Conservation (phyloP, 2,797 vertebrate genomes). For the Propithecus perrieri region DNA sequence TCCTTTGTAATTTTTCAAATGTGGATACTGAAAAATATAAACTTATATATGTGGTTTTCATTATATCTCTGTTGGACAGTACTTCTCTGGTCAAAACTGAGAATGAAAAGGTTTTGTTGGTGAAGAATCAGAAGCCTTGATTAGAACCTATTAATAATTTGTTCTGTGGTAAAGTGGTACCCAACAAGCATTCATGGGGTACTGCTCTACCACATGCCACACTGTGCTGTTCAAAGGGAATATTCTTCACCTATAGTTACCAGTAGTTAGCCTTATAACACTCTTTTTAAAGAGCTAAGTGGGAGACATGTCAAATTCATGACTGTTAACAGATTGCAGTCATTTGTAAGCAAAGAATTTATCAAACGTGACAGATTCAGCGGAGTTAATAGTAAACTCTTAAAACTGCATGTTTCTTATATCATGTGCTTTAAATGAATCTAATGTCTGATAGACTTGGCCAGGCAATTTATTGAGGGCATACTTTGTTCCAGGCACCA, state of each 20-base stretch:
- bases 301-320: not conserved
- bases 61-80: not conserved
- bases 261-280: not conserved
- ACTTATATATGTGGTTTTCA: not conserved
- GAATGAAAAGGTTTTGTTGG: not conserved
- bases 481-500: not conserved
- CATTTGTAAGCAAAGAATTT: conserved; percentile 31
- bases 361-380: conserved; percentile 26
- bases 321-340: not conserved
- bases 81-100: not conserved
- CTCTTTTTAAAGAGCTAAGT: not conserved
- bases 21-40: not conserved
- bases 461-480: not conserved
- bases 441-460: not conserved
- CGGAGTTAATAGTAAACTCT: not conserved
- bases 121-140: not conserved
- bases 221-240: not conserved
- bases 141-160: conserved; percentile 28
- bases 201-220: not conserved
- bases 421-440: not conserved
- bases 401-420: not conserved
- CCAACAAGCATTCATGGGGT: not conserved
- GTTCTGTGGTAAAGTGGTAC: not conserved
- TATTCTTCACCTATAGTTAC: not conserved
- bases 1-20: conserved; percentile 35